These are phyloP conservation scores for Chouioia cunea DNA, from an alignment of 2,888 invertebrate genomes.

Conservation along the genomic window DNA sequence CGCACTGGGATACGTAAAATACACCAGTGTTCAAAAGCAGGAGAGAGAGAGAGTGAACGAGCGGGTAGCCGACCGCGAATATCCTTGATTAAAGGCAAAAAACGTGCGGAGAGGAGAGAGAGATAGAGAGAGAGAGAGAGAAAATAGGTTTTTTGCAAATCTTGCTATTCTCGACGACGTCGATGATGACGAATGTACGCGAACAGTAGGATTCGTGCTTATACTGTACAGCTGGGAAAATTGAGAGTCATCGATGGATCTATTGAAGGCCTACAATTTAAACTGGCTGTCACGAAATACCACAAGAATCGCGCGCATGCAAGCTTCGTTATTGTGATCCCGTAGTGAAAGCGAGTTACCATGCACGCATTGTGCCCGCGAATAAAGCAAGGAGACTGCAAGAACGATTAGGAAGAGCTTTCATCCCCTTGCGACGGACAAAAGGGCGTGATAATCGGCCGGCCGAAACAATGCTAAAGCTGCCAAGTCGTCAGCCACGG, in stretches of 20 bases:
- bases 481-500: constrained; percentile 32
- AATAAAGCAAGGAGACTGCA: constrained; percentile 5
- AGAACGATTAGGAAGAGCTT: constrained; percentile 18
- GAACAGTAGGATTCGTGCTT: background rate
- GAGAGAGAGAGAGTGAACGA: constrained; percentile 14
- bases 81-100: constrained; percentile 68
- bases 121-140: background rate
- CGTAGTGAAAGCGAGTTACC: too few species aligned
- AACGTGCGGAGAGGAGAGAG: constrained; percentile 45
- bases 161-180: constrained; percentile 15
- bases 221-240: background rate
- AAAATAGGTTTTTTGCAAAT: constrained; percentile 32
- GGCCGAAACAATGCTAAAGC: constrained; percentile 39
- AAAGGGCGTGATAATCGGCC: constrained; percentile 30
- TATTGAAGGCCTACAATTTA: too few species aligned
- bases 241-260: too few species aligned
- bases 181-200: constrained; percentile 32
- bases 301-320: too few species aligned
- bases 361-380: background rate
- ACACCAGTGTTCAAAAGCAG: constrained; percentile 46
- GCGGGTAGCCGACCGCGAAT: constrained; percentile 64
- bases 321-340: too few species aligned
- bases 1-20: constrained; percentile 51
- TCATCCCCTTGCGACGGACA: background rate
- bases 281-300: too few species aligned